Evolutionary conservation across 2,797 vertebrate genomes (phyloP).

Genomic region (Muscicapa striata): DNA sequence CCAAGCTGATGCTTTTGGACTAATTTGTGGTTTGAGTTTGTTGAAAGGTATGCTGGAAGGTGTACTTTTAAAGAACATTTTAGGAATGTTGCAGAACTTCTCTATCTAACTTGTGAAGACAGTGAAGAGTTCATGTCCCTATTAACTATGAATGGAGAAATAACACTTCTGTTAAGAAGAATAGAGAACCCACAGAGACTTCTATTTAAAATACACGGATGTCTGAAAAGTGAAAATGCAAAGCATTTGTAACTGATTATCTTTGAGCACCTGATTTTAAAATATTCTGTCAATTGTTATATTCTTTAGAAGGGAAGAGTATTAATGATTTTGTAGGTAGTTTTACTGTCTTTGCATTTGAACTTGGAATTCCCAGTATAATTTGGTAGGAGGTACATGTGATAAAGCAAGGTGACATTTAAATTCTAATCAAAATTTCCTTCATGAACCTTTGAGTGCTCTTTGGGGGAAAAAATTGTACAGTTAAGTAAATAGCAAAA

Average conservation of each 20-base stretch:
- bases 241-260: not conserved
- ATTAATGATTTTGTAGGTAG: not conserved
- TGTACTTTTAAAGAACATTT: not conserved
- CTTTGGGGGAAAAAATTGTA: not conserved
- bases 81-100: not conserved
- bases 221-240: not conserved
- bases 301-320: not conserved
- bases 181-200: not conserved
- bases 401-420: not conserved
- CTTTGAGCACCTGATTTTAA: not conserved
- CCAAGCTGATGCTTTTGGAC: slow-evolving; percentile 25
- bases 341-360: not conserved
- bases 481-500: not conserved
- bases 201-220: not conserved
- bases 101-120: not conserved
- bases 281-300: not conserved
- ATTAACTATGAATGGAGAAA: not conserved
- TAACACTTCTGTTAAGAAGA: not conserved
- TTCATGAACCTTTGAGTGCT: not conserved
- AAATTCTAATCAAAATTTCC: not conserved
- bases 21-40: not conserved
- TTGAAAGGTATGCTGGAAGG: not conserved
- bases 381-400: not conserved
- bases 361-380: not conserved
- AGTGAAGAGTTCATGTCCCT: not conserved